Percentiles rank a stretch among this genome's conserved stretches.
These are phyloP conservation scores for Rutilus rutilus DNA, from an alignment of 2,113 vertebrate species.

Conservation along the genomic window DNA sequence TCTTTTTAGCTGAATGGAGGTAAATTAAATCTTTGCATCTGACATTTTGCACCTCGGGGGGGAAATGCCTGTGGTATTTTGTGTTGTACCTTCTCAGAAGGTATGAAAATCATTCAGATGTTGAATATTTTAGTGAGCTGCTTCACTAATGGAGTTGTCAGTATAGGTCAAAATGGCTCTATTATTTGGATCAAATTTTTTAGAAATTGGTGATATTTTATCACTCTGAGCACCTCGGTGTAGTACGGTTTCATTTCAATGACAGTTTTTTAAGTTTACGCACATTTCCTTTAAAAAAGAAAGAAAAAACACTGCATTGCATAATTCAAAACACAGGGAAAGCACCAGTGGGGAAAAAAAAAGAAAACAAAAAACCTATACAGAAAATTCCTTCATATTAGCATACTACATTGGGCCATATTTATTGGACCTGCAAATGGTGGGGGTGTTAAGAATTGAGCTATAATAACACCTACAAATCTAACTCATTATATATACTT, in stretches of 20 bases:
- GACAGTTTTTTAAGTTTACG: too few species aligned
- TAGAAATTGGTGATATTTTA: neutral
- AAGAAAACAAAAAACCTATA: too few species aligned
- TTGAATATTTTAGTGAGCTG: neutral
- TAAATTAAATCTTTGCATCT: constrained; percentile 33
- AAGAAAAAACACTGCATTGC: too few species aligned
- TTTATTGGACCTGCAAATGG: too few species aligned
- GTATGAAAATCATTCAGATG: neutral
- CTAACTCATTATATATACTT: too few species aligned
- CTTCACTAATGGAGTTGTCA: neutral
- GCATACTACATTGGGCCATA: too few species aligned
- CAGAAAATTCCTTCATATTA: too few species aligned
- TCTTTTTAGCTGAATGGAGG: constrained; percentile 22
- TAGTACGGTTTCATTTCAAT: neutral
- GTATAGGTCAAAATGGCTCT: neutral
- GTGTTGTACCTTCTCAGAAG: neutral
- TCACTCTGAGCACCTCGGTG: neutral
- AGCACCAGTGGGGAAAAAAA: too few species aligned
- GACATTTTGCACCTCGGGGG: constrained; percentile 29
- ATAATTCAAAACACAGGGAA: too few species aligned
- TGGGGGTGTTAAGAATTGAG: too few species aligned
- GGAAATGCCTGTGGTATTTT: neutral
- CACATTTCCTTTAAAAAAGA: too few species aligned
- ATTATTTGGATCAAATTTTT: neutral
- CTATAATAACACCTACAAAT: too few species aligned